phyloP scores from a whole-genome alignment of 2,113 vertebrate genomes.

The Periophthalmodon schlosseri region DNA sequence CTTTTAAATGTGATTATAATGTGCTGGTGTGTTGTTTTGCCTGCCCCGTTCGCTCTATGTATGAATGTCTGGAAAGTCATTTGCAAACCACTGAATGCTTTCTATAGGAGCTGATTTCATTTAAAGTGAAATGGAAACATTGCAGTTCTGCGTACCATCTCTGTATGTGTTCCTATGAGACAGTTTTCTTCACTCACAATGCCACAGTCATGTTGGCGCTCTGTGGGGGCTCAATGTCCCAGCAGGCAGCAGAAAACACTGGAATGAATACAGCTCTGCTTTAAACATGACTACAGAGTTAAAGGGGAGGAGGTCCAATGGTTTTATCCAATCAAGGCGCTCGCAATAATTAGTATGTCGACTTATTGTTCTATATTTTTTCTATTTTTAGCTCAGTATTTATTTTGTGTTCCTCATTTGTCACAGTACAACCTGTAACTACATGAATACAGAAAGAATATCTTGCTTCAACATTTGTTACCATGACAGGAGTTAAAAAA shows the following conservation, averaged over 20 bases:
- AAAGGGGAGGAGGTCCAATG: neutral
- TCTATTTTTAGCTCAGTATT: no score
- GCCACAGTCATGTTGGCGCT: constrained; percentile 32
- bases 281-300: constrained; percentile 16
- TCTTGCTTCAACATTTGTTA: no score
- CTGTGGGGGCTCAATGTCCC: constrained; percentile 25
- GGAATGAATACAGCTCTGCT: constrained; percentile 43
- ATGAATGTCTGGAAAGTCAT: constrained; percentile 12
- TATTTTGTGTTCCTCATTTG: no score
- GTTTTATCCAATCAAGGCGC: neutral
- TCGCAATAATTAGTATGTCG: no score
- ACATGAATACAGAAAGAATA: no score
- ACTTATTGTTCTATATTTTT: no score
- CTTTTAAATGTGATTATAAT: constrained; percentile 30
- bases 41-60: neutral
- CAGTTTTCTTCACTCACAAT: constrained; percentile 39
- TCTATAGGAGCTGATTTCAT: constrained; percentile 17
- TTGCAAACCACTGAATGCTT: constrained; percentile 40
- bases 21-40: neutral
- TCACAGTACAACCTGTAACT: no score
- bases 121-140: constrained; percentile 24
- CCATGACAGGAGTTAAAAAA: no score
- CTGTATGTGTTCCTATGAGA: constrained; percentile 18
- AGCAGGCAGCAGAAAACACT: constrained; percentile 26
- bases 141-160: constrained; percentile 24